Evolutionary conservation across 2,888 invertebrate genomes (phyloP).

Genomic region (Pandemis cinnamomeana): DNA sequence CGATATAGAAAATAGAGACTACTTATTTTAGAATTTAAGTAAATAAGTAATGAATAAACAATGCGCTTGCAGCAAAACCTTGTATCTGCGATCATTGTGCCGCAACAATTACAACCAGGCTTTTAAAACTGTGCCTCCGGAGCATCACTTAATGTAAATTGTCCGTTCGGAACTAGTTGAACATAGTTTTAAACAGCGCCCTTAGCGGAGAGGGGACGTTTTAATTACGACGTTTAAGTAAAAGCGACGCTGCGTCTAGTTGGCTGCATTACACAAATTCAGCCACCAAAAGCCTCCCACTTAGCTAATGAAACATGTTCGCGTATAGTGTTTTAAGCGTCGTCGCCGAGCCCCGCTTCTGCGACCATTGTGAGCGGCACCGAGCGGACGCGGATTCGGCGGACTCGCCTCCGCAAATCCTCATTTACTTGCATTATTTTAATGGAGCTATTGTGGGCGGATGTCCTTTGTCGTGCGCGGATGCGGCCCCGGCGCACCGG

Average conservation of each 20-base stretch:
- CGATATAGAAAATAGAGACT: neutral
- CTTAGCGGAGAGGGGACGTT: constrained; percentile 75
- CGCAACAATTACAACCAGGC: constrained; percentile 13
- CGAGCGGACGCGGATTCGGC: constrained; percentile 71
- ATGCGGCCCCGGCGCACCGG: constrained; percentile 70
- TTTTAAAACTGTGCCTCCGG: constrained; percentile 42
- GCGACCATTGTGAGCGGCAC: constrained; percentile 70
- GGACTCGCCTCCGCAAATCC: constrained; percentile 80
- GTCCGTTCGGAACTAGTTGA: constrained; percentile 79
- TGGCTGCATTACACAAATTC: constrained; percentile 83
- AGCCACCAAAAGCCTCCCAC: constrained; percentile 84
- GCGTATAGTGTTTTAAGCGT: constrained; percentile 80
- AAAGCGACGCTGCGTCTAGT: constrained; percentile 80
- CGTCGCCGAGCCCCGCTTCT: constrained; percentile 59
- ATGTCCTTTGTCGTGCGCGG: constrained; percentile 80
- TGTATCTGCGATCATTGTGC: neutral
- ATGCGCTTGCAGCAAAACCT: neutral
- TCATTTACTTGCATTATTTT: constrained; percentile 85
- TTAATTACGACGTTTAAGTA: constrained; percentile 84
- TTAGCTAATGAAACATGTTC: constrained; percentile 86
- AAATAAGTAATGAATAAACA: neutral
- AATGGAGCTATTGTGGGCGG: constrained; percentile 83
- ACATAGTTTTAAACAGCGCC: constrained; percentile 80
- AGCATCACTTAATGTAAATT: constrained; percentile 79
- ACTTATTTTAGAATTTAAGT: neutral